Conservation (phyloP, 2,797 vertebrate species). For the Thripadectes ignobilis region DNA sequence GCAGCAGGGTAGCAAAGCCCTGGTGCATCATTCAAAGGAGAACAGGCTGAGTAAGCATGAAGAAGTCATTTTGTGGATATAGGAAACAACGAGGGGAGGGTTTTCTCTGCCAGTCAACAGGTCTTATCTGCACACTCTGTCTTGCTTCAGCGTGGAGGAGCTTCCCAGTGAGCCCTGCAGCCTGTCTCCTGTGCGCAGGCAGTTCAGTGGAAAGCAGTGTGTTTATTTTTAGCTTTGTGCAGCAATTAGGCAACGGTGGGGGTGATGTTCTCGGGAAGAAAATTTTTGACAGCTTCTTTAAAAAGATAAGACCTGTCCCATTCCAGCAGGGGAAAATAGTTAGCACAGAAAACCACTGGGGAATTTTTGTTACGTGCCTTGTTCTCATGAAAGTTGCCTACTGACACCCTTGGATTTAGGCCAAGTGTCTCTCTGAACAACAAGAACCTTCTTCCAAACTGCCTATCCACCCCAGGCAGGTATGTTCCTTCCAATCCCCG, state of each 20-base stretch:
- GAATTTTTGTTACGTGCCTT: background rate
- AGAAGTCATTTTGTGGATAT: background rate
- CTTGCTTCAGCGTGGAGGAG: background rate
- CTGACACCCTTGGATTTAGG: conserved; percentile 25
- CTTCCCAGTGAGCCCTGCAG: background rate
- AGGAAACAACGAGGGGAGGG: background rate
- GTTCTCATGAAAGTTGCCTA: background rate
- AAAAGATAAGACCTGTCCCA: conserved; percentile 7
- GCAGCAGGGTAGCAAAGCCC: background rate
- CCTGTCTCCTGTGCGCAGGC: background rate
- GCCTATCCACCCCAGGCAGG: background rate
- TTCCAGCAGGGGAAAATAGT: background rate
- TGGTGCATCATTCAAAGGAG: fast-evolving
- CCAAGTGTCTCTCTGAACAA: conserved; percentile 10
- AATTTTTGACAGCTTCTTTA: conserved; percentile 4
- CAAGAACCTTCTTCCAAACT: conserved; percentile 6
- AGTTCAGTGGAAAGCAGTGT: background rate
- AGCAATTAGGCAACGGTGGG: background rate
- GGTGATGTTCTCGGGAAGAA: background rate
- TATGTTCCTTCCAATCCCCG: background rate
- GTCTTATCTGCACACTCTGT: background rate
- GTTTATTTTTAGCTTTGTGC: background rate
- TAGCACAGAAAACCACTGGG: background rate
- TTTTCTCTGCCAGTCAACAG: background rate
- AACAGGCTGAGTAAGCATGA: background rate